Evolutionary conservation across 1,140 invertebrate species (phyloP).

Genomic region (Brachionus rubens): DNA sequence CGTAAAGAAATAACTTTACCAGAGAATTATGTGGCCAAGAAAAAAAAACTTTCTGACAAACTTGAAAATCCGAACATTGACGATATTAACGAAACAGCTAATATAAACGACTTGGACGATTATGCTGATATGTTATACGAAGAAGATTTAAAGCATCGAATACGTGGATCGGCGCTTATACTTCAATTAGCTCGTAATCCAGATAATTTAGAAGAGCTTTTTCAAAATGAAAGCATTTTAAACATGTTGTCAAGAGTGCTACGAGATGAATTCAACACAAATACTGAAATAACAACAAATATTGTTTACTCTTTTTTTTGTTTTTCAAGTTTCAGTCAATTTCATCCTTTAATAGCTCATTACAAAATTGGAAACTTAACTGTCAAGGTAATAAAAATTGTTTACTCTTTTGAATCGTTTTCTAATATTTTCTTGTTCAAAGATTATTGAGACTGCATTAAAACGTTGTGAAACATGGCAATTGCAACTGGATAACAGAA

Average conservation of each 20-base stretch:
- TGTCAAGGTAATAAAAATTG: background rate
- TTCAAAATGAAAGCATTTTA: slow-evolving; percentile 77
- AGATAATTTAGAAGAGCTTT: slow-evolving; percentile 84
- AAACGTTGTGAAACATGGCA: slow-evolving; percentile 87
- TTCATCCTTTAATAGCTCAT: slow-evolving; percentile 84
- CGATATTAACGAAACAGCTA: slow-evolving; percentile 66
- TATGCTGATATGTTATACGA: slow-evolving; percentile 96
- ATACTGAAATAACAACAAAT: slow-evolving; percentile 89
- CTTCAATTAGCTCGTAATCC: slow-evolving; percentile 83
- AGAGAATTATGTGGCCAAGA: slow-evolving; percentile 50
- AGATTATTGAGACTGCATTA: slow-evolving; percentile 87
- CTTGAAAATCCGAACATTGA: slow-evolving; percentile 53
- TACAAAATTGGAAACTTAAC: slow-evolving; percentile 69
- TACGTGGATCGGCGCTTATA: slow-evolving; percentile 84
- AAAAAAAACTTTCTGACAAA: slow-evolving; percentile 58
- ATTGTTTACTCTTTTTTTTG: slow-evolving; percentile 95
- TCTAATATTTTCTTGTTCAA: slow-evolving; percentile 62
- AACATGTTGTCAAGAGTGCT: slow-evolving; percentile 89
- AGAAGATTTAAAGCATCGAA: slow-evolving; percentile 74
- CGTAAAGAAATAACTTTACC: slow-evolving; percentile 64
- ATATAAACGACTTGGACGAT: slow-evolving; percentile 72
- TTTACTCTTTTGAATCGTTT: background rate
- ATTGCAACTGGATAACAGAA: slow-evolving; percentile 72
- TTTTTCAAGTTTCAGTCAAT: slow-evolving; percentile 91
- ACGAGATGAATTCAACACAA: slow-evolving; percentile 92